Conservation (phyloP, 2,113 vertebrate genomes). For the Drymodes brunneopygia region DNA sequence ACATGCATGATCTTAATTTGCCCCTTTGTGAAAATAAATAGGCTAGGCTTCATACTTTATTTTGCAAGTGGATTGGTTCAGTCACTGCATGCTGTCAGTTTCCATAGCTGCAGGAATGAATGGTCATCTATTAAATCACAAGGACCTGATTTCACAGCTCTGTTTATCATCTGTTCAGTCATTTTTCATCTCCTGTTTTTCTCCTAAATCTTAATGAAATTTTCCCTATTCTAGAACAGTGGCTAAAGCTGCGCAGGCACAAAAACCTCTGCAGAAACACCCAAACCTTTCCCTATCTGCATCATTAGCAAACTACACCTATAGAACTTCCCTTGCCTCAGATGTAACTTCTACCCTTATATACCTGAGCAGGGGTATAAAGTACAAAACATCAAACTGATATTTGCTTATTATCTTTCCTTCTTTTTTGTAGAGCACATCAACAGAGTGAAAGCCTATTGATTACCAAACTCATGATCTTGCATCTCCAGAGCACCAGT, state of each 20-base stretch:
- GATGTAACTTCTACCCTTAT: neutral
- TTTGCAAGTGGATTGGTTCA: neutral
- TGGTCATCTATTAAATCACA: neutral
- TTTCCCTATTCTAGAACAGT: neutral
- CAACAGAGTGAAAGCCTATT: neutral
- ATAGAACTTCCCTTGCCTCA: neutral
- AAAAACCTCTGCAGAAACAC: neutral
- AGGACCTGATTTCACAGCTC: neutral
- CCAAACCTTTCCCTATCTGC: fast-evolving
- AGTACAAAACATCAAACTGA: neutral
- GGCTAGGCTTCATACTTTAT: neutral
- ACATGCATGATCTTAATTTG: neutral
- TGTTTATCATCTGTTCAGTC: neutral
- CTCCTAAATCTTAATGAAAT: neutral
- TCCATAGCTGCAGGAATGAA: neutral
- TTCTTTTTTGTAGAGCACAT: neutral
- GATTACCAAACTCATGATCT: neutral
- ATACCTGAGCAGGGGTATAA: neutral
- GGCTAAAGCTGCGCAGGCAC: neutral
- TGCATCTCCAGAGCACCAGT: neutral
- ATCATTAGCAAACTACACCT: neutral
- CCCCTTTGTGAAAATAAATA: neutral
- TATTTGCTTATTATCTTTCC: neutral
- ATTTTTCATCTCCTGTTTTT: neutral
- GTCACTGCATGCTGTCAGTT: neutral